Conservation (phyloP, 2,888 invertebrate species). For the Macrosoma leucophasiata region DNA sequence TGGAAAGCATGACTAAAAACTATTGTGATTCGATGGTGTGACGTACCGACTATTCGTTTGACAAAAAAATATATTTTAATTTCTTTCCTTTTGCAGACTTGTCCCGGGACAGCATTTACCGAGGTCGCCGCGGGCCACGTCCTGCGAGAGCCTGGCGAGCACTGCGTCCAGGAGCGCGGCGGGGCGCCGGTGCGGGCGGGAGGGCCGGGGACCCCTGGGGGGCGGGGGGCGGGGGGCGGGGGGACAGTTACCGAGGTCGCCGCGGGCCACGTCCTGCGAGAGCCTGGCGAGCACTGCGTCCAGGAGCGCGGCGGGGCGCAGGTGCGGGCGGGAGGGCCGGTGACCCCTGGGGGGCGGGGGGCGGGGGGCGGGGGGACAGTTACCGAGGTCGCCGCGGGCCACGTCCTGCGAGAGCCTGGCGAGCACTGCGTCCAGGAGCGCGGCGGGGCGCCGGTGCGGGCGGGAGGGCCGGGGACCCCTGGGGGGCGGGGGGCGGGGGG, state of each 20-base stretch:
- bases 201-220: too few species aligned
- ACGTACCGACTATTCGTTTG: too few species aligned
- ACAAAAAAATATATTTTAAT: too few species aligned
- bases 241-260: slow-evolving; percentile 27
- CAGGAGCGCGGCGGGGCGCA: slow-evolving; percentile 95
- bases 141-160: slow-evolving; percentile 83
- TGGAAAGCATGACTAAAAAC: too few species aligned
- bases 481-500: slow-evolving; percentile 34
- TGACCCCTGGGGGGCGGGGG: slow-evolving; percentile 30
- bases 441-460: slow-evolving; percentile 96
- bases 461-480: too few species aligned
- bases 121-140: slow-evolving; percentile 77
- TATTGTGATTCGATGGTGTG: too few species aligned
- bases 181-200: slow-evolving; percentile 94
- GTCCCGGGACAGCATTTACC: too few species aligned
- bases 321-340: slow-evolving; percentile 92
- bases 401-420: slow-evolving; percentile 85
- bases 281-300: slow-evolving; percentile 89
- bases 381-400: slow-evolving; percentile 61
- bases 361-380: slow-evolving; percentile 38
- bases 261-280: slow-evolving; percentile 82
- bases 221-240: slow-evolving; percentile 36
- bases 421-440: slow-evolving; percentile 90
- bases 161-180: slow-evolving; percentile 94
- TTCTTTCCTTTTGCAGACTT: too few species aligned